phyloP scores from a whole-genome alignment of 2,797 vertebrate genomes.

The Sebastes umbrosus region DNA sequence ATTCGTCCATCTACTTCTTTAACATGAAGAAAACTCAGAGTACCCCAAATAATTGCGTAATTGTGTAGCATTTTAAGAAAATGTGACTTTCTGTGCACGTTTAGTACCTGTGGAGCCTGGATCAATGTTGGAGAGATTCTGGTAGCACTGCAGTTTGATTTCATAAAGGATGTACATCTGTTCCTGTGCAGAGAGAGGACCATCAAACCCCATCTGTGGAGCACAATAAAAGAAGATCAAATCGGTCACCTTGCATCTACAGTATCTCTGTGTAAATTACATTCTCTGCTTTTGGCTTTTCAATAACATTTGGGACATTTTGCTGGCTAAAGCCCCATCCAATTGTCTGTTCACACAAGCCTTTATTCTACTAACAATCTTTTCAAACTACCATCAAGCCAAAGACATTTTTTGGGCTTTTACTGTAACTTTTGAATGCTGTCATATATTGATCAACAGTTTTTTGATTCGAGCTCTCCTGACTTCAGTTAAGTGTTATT shows the following conservation, averaged over 20 bases:
- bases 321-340: not conserved
- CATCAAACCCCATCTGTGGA: conserved; percentile 82
- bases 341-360: not conserved
- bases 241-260: not conserved
- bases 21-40: not conserved
- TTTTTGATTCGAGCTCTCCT: not conserved
- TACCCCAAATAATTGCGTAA: not conserved
- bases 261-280: not conserved
- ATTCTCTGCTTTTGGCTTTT: not conserved
- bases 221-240: conserved; percentile 38
- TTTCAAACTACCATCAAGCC: not conserved
- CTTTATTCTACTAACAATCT: not conserved
- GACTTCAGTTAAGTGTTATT: not conserved
- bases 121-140: conserved; percentile 84
- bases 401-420: not conserved
- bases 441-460: not conserved
- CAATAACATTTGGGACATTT: not conserved
- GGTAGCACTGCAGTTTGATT: conserved; percentile 87
- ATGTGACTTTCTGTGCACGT: not conserved
- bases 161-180: conserved; percentile 89
- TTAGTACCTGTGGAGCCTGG: conserved; percentile 74
- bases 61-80: not conserved
- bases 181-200: conserved; percentile 85
- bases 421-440: not conserved
- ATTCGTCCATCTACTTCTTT: too few species aligned